phyloP scores from a whole-genome alignment of 2,113 vertebrate genomes.

The Colossoma macropomum region DNA sequence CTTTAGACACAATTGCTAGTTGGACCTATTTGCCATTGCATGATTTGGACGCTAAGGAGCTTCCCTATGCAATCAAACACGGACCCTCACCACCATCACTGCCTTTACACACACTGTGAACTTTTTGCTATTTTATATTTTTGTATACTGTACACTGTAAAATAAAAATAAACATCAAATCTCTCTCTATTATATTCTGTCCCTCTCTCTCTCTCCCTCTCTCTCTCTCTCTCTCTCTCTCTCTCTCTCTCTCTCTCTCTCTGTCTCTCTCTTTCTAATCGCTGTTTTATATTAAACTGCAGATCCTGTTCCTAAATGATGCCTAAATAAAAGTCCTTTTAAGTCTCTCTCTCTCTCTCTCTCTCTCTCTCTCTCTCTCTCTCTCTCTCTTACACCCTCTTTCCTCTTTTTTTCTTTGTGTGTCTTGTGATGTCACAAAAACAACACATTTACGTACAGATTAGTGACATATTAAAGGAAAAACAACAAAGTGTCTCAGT shows the following conservation, averaged over 20 bases:
- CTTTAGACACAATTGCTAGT: constrained; percentile 7
- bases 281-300: too few relatives aligned
- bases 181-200: not conserved
- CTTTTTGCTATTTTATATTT: constrained; percentile 88
- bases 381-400: too few relatives aligned
- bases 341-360: too few relatives aligned
- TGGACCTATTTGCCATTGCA: constrained; percentile 42
- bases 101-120: constrained; percentile 87
- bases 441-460: too few relatives aligned
- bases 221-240: constrained; percentile 16
- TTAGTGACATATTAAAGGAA: too few relatives aligned
- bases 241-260: not conserved
- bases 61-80: constrained; percentile 77
- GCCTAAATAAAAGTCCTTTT: too few relatives aligned
- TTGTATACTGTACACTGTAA: constrained; percentile 89
- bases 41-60: constrained; percentile 64
- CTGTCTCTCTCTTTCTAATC: too few relatives aligned
- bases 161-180: constrained; percentile 66
- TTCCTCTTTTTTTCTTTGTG: too few relatives aligned
- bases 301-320: too few relatives aligned
- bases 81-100: constrained; percentile 73
- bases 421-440: too few relatives aligned
- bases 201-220: not conserved
- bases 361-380: too few relatives aligned
- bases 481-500: too few relatives aligned